Base-by-base conservation (phyloP, 2,888 invertebrate genomes). In the Mongoloraphidia duomilia region DNA sequence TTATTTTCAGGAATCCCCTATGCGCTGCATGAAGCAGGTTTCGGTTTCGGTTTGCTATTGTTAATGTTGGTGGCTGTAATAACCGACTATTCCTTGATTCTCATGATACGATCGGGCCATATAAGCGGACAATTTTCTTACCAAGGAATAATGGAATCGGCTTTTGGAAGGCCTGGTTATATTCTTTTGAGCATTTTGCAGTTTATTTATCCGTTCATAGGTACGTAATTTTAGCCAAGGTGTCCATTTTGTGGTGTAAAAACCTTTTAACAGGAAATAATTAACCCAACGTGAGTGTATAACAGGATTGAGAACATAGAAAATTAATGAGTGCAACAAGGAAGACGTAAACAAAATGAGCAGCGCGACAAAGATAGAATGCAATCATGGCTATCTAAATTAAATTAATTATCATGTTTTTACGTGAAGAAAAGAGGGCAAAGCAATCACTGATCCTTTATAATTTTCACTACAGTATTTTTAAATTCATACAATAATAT, bases 151-250 rank as follows among this genome's bases (percentile, higher is more conserved):
- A 85, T 88, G 80, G 76, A 85, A 58, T 82, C 84, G 9, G 84
- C 87, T 33, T 88, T 85, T 61, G 89, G 89, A 41, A 74, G 76
- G 61, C 74, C 80, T 42, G 88, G 89, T 12, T 89, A 84, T 66
- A 78, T 83, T 60, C 67, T 87, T 37, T 71, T 88, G 13, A 83
- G 86, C 2, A 65, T 78, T 37, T 69, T 88, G 52, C 89, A 89
- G 65, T 87, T 88, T 61, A 73, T 84, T 59, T 89, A 89, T 68
- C 89, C 89, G 2, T 83, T 88, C 61, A 79, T 88, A 60, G 87
- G 88, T 86, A 70, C 73, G 54, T 13, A 44, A 34, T 34, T 4
- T 13, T 34, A n/a, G 9, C 26, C 9, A 12, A 44, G 12, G n/a
- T 3, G n/a, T n/a, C n/a, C n/a, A n/a, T n/a, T 34, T 44, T 5